Evolutionary conservation across 2,888 invertebrate genomes (phyloP), one percentile per base, ranked within the genome.

Genomic region (Rhyacophila evoluta): DNA sequence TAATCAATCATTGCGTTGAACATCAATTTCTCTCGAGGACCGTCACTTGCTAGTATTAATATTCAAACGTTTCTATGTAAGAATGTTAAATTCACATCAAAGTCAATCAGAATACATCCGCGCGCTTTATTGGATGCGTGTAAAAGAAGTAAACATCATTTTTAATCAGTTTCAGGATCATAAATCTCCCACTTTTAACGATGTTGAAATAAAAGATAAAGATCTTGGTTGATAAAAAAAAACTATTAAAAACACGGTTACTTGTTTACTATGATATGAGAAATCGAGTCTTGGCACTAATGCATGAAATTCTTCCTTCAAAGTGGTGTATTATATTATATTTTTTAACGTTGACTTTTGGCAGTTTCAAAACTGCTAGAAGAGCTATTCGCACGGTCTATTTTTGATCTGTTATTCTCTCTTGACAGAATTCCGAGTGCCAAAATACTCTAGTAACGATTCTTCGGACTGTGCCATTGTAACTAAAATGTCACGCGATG

Each of bases 401-500:
- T 55, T 55, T 55, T 25, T 1, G 55, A 25, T 19, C 25, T 55
- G 55, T 55, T 55, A 55, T 55, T 55, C 55, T 55, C 25, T 55
- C 55, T 15, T 55, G 55, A 55, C 55, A 55, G 55, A 55, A 55
- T 8, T 25, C 15, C 19, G 55, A 55, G 55, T 55, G 55, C 55
- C 55, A 55, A 55, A 55, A 55, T 55, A 55, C 55, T 55, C 19
- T 8, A 19, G 19, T 3, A 19, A 19, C 39, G 39, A 5, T 39
- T 4, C 39, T 39, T 39, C 39, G 55, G 55, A 5, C 19, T 41
- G 15, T 8, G 25, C 55, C 19, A 55, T 25, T 55, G 25, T 55
- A 55, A 8, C 5, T 19, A 19, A 55, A 55, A 55, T 55, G 55
- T 55, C 55, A 55, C 55, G 55, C 55, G 55, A 8, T 10, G 15